phyloP scores from a whole-genome alignment of 2,888 invertebrate species.

The Scaeva pyrastri region DNA sequence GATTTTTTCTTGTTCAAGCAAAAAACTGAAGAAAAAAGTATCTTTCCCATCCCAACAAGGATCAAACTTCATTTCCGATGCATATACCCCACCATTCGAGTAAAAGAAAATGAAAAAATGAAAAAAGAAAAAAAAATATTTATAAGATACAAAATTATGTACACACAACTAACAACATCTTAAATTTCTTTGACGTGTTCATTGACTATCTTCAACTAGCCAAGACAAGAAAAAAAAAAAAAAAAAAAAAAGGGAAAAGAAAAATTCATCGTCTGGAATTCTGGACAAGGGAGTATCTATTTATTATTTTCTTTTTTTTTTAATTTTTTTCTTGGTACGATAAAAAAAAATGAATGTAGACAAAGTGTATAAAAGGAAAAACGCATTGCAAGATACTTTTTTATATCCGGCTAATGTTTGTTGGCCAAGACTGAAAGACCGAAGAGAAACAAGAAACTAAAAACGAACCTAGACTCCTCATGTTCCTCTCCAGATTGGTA shows the following conservation, averaged over 20 bases:
- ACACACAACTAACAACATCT: conserved; percentile 19
- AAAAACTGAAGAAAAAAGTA: too few species aligned
- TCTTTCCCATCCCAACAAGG: conserved; percentile 8
- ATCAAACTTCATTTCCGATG: conserved; percentile 32
- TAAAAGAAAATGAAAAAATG: too few species aligned
- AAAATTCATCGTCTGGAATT: conserved; percentile 32
- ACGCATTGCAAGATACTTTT: conserved; percentile 17
- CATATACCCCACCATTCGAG: background rate
- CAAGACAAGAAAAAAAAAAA: conserved; percentile 18
- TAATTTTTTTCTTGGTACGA: background rate
- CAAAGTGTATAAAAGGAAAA: conserved; percentile 11
- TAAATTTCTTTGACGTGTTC: conserved; percentile 41
- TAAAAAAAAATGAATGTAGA: conserved; percentile 20
- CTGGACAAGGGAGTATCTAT: conserved; percentile 17
- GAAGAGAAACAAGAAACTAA: background rate
- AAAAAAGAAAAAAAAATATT: background rate
- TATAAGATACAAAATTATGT: too few species aligned
- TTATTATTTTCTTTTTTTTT: background rate
- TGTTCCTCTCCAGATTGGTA: conserved; percentile 28
- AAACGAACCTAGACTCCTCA: background rate
- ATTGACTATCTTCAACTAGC: conserved; percentile 49
- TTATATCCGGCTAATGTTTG: conserved; percentile 55
- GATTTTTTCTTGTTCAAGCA: conserved; percentile 9
- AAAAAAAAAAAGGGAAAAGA: background rate
- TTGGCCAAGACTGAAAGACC: background rate